Evolutionary conservation across 1,140 invertebrate genomes (phyloP).

Genomic region (Nephotettix cincticeps): DNA sequence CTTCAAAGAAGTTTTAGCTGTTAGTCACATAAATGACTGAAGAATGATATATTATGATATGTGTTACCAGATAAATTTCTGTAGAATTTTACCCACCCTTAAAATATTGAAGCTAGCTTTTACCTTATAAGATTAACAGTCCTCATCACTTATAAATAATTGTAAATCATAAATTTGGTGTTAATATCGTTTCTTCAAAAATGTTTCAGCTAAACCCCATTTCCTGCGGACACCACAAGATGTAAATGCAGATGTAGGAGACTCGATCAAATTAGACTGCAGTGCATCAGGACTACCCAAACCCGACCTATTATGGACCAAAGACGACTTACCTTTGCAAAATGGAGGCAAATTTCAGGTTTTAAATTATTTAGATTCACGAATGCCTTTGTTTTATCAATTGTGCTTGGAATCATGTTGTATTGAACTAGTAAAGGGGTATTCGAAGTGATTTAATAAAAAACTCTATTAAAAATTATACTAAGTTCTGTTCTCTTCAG

Average conservation of each 20-base stretch:
- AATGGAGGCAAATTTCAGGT: conserved; percentile 54
- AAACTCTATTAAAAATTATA: not conserved
- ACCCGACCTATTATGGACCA: conserved; percentile 69
- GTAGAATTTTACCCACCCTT: too few species aligned
- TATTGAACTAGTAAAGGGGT: not conserved
- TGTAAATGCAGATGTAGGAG: conserved; percentile 47
- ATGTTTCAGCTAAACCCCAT: conserved; percentile 42
- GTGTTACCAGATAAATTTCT: too few species aligned
- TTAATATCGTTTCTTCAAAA: too few species aligned
- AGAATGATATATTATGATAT: too few species aligned
- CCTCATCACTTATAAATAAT: too few species aligned
- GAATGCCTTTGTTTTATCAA: not conserved
- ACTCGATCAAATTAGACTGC: conserved; percentile 60
- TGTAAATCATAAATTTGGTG: too few species aligned
- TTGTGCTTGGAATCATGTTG: not conserved
- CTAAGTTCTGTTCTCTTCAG: too few species aligned
- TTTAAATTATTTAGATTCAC: not conserved
- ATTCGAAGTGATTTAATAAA: not conserved
- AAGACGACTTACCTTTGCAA: conserved; percentile 60
- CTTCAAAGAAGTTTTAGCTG: too few species aligned
- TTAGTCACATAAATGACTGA: too few species aligned
- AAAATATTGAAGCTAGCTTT: too few species aligned
- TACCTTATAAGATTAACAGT: too few species aligned
- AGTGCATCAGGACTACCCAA: conserved; percentile 62
- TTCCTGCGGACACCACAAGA: conserved; percentile 46